These are phyloP conservation scores for Miichthys miiuy DNA, from an alignment of 2,797 vertebrate genomes.

Conservation along the genomic window DNA sequence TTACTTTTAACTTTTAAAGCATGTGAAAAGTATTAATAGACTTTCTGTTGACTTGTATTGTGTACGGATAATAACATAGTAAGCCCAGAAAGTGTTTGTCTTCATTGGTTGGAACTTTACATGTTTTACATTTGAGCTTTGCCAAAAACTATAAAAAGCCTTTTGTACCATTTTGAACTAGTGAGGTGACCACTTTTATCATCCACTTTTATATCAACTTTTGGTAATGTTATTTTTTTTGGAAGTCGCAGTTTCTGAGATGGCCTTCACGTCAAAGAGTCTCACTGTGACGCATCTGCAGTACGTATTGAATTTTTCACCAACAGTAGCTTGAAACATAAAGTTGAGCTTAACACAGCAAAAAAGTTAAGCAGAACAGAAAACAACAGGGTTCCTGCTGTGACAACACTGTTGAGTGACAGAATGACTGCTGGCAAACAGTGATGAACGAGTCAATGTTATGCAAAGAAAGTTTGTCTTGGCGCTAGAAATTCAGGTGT, in stretches of 20 bases:
- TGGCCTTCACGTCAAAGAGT: conserved; percentile 18
- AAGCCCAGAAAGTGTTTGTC: not conserved
- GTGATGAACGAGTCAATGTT: conserved; percentile 30
- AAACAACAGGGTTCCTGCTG: conserved; percentile 41
- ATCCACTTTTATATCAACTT: not conserved
- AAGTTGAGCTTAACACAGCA: conserved; percentile 12
- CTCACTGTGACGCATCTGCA: conserved; percentile 25
- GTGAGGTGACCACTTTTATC: not conserved
- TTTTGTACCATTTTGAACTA: not conserved
- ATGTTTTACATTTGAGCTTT: not conserved
- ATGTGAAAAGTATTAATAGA: not conserved
- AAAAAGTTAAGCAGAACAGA: conserved; percentile 23
- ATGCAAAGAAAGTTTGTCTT: conserved; percentile 25
- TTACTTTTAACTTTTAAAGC: not conserved
- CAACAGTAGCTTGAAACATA: conserved; percentile 20
- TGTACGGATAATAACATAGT: not conserved
- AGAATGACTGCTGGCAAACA: conserved; percentile 34
- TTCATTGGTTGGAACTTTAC: not conserved
- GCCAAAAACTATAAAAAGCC: not conserved
- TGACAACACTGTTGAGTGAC: conserved; percentile 43
- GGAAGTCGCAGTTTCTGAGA: not conserved
- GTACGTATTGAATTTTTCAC: conserved; percentile 14
- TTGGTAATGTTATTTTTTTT: conserved; percentile 3
- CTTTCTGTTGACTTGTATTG: not conserved
- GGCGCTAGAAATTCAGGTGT: conserved; percentile 29